Base-by-base conservation (phyloP, 1,140 invertebrate species). In the Trichonephila clavata region DNA sequence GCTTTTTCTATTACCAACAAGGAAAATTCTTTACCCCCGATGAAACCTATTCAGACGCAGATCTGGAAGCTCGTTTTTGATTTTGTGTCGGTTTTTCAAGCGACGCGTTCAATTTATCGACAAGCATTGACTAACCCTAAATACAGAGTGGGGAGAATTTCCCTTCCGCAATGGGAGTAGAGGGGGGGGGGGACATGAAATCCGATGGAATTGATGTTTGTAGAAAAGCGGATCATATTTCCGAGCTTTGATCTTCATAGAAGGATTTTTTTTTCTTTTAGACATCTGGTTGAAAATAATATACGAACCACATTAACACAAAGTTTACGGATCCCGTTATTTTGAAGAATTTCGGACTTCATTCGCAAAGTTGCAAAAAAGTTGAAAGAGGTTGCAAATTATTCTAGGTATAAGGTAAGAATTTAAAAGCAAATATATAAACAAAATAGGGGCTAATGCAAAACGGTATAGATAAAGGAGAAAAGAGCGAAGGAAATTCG, bases 51-150 rank as follows among this genome's bases (percentile, higher is more conserved):
- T 86, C 16, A 61, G 21, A 57, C n/a, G n/a, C n/a, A 86, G 27
- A 77, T 32, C 68, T 77, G 10, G 57, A 86, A 80, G 50, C 71
- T 68, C 68, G 80, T 90, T 90, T 80, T 27, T 80, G 65, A 60
- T 59, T 90, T 80, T 90, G 10, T 27, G 20, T 27, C 39, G 65
- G 65, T 77, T 80, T 80, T 80, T 80, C 60, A 60, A 90, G 50
- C 65, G 68, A 21, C 88, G 71, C 88, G 71, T 24, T 90, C 88
- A 90, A 90, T 90, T 90, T 90, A 90, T 90, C 68, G 88, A 90
- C 88, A 90, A 90, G 88, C 88, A 77, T n/a, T 27, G 65, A 90
- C 50, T 10, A 59, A 77, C 88, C 68, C 68, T 77, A 77, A 77
- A 77, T 77, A 77, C 27, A 27, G 68, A 8, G 57, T 57, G 50